These are phyloP conservation scores for Taenioides sp. DNA, from an alignment of 2,797 vertebrate genomes.

Conservation along the genomic window DNA sequence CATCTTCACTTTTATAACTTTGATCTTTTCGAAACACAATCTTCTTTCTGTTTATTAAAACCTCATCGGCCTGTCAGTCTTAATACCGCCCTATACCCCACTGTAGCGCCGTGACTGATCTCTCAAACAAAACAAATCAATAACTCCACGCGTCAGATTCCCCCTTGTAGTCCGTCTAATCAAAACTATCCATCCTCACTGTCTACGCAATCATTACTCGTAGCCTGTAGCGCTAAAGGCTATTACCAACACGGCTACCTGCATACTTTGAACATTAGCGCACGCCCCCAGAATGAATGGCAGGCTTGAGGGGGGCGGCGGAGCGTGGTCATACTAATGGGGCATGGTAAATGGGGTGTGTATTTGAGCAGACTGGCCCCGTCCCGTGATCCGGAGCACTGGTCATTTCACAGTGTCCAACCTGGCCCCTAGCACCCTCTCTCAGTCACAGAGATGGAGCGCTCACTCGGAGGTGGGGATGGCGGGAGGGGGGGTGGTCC, in stretches of 20 bases:
- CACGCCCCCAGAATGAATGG: conserved; percentile 60
- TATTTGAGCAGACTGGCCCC: conserved; percentile 38
- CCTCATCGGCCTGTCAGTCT: conserved; percentile 34
- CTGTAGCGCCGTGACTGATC: conserved; percentile 59
- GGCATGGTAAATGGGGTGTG: conserved; percentile 75
- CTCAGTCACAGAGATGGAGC: conserved; percentile 77
- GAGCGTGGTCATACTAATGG: conserved; percentile 78
- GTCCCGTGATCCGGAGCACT: conserved; percentile 75
- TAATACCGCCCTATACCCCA: conserved; percentile 43
- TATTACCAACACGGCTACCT: conserved; percentile 60
- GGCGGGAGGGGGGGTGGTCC: not conserved
- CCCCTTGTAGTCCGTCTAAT: conserved; percentile 69
- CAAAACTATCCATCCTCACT: conserved; percentile 74
- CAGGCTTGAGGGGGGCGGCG: conserved; percentile 50
- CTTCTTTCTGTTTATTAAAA: conserved; percentile 35
- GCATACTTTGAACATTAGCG: conserved; percentile 56
- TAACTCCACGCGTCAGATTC: conserved; percentile 59
- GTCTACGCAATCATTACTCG: conserved; percentile 66
- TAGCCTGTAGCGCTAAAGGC: conserved; percentile 44
- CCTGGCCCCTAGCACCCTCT: conserved; percentile 62
- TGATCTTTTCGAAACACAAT: conserved; percentile 50
- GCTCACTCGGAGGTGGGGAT: conserved; percentile 23
- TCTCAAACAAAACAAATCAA: conserved; percentile 67
- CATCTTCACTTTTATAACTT: conserved; percentile 23
- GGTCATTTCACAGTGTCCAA: conserved; percentile 82